phyloP scores from a whole-genome alignment of 1,140 invertebrate genomes.

The Euwallacea fornicatus region DNA sequence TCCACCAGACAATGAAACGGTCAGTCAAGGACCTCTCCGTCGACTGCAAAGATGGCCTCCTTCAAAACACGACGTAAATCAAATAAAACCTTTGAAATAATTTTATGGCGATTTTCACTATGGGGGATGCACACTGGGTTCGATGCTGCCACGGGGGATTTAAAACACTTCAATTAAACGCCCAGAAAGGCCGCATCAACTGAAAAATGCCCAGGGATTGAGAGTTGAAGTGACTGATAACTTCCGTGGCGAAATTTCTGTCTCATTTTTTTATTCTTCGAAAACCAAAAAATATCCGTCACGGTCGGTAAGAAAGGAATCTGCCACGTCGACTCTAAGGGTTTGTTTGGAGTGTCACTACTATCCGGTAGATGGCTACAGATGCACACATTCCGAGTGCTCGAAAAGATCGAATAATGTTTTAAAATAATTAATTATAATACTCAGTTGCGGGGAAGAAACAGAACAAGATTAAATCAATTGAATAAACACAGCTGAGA shows the following conservation, averaged over 20 bases:
- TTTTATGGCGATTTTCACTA: conserved; percentile 28
- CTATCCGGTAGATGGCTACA: no score
- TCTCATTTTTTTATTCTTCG: conserved; percentile 18
- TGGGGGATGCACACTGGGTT: background rate
- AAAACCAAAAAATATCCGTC: background rate
- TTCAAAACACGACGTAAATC: conserved; percentile 65
- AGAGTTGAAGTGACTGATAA: conserved; percentile 53
- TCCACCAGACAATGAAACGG: conserved; percentile 65
- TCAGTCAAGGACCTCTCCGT: conserved; percentile 66
- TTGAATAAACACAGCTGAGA: no score
- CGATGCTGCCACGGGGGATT: conserved; percentile 33
- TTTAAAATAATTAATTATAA: no score
- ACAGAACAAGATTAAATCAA: no score
- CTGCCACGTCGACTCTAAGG: background rate
- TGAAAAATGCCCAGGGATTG: conserved; percentile 42
- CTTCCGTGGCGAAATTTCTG: conserved; percentile 48
- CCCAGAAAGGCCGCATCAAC: conserved; percentile 14
- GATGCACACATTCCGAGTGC: no score
- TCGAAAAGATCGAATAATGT: no score
- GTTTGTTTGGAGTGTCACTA: no score
- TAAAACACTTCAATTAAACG: conserved; percentile 27
- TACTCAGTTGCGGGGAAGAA: no score
- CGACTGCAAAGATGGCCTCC: conserved; percentile 68
- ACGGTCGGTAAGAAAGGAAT: background rate
- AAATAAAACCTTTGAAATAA: conserved; percentile 46